Conservation (phyloP, 2,113 vertebrate genomes). For the Geothlypis trichas region DNA sequence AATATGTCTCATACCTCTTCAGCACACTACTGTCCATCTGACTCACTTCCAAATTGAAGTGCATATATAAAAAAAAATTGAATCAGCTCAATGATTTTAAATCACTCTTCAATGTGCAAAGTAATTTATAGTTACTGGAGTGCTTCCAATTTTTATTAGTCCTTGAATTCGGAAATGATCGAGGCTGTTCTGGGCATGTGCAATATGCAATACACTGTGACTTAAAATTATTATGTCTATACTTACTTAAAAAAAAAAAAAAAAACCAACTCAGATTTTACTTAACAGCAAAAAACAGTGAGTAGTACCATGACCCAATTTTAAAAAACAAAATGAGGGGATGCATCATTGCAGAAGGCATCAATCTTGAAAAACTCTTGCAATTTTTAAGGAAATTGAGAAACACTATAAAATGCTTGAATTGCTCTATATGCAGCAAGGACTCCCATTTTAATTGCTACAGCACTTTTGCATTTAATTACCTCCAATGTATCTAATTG, state of each 20-base stretch:
- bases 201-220: conserved; percentile 69
- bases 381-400: background rate
- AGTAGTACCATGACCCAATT: background rate
- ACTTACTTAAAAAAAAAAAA: background rate
- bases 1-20: conserved; percentile 53
- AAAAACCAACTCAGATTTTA: background rate
- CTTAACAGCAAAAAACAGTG: conserved; percentile 28
- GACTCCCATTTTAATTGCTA: conserved; percentile 37
- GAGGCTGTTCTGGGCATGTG: conserved; percentile 75
- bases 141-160: conserved; percentile 84
- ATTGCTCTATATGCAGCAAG: background rate
- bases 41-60: conserved; percentile 79
- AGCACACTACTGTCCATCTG: conserved; percentile 68
- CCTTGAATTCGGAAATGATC: conserved; percentile 80
- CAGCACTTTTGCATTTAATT: conserved; percentile 53
- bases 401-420: background rate
- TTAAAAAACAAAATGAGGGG: background rate
- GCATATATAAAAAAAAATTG: conserved; percentile 75
- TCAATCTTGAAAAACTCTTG: background rate
- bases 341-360: background rate
- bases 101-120: conserved; percentile 80
- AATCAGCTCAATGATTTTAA: conserved; percentile 81
- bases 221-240: conserved; percentile 66
- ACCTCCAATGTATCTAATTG: conserved; percentile 50
- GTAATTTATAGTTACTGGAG: conserved; percentile 83